A percentile compares a stretch with the other conserved stretches of the same genome.
phyloP scores from a whole-genome alignment of 2,113 vertebrate species.

The Petaurus breviceps region DNA sequence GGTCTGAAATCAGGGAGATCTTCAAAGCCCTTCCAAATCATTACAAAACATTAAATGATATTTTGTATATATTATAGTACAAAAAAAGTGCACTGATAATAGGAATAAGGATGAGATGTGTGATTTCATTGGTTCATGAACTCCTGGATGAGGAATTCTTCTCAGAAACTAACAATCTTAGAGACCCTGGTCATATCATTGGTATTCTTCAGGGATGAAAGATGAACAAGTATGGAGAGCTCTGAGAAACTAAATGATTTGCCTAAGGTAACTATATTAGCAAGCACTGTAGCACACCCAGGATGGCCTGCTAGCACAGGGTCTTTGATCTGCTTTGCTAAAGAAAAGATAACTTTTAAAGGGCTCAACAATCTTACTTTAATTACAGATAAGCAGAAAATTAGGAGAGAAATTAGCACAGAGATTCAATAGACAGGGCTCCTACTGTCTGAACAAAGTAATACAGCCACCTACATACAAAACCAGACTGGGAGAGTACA shows the following conservation, averaged over 20 bases:
- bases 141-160: background rate
- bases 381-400: too few relatives aligned
- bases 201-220: background rate
- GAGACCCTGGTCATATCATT: background rate
- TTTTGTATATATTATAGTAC: slow-evolving; percentile 45
- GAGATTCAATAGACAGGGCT: too few relatives aligned
- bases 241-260: background rate
- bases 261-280: background rate
- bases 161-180: background rate
- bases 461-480: too few relatives aligned
- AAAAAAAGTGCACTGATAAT: slow-evolving; percentile 65
- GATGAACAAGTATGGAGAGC: background rate
- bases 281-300: too few relatives aligned
- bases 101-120: background rate
- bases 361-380: too few relatives aligned
- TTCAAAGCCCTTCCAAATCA: slow-evolving; percentile 70
- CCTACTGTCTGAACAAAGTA: too few relatives aligned
- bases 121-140: background rate
- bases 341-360: too few relatives aligned
- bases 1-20: background rate
- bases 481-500: too few relatives aligned
- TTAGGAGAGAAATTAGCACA: too few relatives aligned
- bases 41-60: slow-evolving; percentile 68
- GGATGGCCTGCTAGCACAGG: too few relatives aligned
- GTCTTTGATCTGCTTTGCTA: too few relatives aligned